phyloP scores from a whole-genome alignment of 2,797 vertebrate species.

The Hypotaenidia philippensis region DNA sequence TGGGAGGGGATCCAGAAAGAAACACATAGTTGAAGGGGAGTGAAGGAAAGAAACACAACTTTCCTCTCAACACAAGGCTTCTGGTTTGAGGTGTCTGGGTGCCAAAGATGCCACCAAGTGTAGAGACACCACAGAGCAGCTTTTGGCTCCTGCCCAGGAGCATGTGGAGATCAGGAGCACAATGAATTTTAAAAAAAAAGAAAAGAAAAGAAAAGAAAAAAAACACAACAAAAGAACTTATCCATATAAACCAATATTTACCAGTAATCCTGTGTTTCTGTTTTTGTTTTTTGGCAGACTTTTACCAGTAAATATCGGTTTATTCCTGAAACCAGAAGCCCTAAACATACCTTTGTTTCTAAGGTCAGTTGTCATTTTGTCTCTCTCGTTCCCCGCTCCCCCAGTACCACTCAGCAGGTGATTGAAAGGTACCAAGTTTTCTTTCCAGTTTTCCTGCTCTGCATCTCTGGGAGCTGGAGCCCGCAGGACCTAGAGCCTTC shows the following conservation, averaged over 20 bases:
- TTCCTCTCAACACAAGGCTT: conserved; percentile 61
- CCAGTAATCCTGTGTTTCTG: conserved; percentile 84
- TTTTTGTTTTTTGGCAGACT: conserved; percentile 84
- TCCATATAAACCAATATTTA: conserved; percentile 85
- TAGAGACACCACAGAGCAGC: background rate
- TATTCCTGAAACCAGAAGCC: conserved; percentile 84
- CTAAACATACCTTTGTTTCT: conserved; percentile 82
- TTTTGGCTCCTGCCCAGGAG: background rate
- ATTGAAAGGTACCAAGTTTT: conserved; percentile 68
- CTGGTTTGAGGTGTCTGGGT: conserved; percentile 71
- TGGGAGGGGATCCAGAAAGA: background rate
- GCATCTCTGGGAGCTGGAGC: conserved; percentile 61
- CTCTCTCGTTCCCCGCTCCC: conserved; percentile 73
- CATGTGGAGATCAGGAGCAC: background rate
- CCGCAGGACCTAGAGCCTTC: conserved; percentile 63
- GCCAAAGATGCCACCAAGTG: background rate
- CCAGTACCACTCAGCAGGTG: conserved; percentile 57
- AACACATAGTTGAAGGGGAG: background rate
- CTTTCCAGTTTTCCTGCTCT: conserved; percentile 67
- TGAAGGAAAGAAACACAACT: background rate
- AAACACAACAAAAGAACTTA: too few species aligned
- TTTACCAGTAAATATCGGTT: conserved; percentile 85
- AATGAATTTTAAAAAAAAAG: background rate
- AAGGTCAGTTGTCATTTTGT: conserved; percentile 82
- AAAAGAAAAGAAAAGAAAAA: too few species aligned